These are phyloP conservation scores for Polietes domitor DNA, from an alignment of 2,888 invertebrate genomes.

Conservation along the genomic window DNA sequence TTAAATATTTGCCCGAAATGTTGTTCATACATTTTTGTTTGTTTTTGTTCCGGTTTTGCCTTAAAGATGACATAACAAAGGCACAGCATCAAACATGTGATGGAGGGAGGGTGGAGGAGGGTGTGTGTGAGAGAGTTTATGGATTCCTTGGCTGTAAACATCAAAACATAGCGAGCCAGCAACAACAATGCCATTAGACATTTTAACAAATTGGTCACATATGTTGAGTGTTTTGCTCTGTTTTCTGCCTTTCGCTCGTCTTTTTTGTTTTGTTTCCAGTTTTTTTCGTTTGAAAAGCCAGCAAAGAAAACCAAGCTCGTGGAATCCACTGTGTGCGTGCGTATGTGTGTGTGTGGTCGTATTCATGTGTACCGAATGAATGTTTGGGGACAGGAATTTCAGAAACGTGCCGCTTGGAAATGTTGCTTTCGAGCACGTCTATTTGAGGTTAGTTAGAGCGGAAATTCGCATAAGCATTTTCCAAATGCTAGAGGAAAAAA, in stretches of 20 bases:
- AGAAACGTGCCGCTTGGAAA: slow-evolving; percentile 35
- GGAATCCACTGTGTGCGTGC: neutral
- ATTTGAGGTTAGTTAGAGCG: slow-evolving; percentile 35
- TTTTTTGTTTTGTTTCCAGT: neutral
- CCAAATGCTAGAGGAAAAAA: neutral
- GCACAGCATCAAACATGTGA: neutral
- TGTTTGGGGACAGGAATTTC: slow-evolving; percentile 33
- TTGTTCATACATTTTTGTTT: slow-evolving; percentile 10
- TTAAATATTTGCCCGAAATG: slow-evolving; percentile 15
- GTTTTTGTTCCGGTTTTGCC: neutral
- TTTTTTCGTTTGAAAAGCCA: neutral
- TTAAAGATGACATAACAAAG: slow-evolving; percentile 14
- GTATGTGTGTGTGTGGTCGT: neutral
- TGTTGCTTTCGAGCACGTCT: slow-evolving; percentile 40
- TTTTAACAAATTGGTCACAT: slow-evolving; percentile 40
- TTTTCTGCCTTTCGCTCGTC: no score
- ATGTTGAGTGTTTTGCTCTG: neutral
- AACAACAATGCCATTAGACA: slow-evolving; percentile 34
- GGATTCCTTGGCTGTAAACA: neutral
- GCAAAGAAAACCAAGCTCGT: neutral
- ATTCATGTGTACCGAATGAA: neutral
- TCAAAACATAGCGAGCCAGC: slow-evolving; percentile 4
- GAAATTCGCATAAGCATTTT: slow-evolving; percentile 24
- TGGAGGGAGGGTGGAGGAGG: neutral
- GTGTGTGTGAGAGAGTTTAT: neutral